Evolutionary conservation across 2,797 vertebrate species (phyloP).

Genomic region (Coregonus ussuriensis): DNA sequence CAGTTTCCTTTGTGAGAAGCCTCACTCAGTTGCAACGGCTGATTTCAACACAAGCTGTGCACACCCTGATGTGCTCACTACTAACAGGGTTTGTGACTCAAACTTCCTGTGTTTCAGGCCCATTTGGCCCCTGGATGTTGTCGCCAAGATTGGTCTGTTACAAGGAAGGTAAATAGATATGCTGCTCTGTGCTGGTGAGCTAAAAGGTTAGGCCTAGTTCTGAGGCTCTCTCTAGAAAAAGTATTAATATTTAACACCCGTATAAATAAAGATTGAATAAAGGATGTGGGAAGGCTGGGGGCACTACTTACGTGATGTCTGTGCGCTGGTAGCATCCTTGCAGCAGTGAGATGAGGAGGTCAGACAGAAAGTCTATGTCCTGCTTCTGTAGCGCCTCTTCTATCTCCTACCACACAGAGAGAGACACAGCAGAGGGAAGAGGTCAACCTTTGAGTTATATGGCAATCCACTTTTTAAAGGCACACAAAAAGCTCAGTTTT

Average conservation of each 20-base stretch:
- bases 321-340: slow-evolving; percentile 97
- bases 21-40: not conserved
- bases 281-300: no score
- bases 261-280: not conserved
- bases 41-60: slow-evolving; percentile 2
- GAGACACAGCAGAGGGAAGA: slow-evolving; percentile 1
- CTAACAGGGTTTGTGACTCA: not conserved
- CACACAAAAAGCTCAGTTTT: slow-evolving; percentile 18
- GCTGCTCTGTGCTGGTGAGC: not conserved
- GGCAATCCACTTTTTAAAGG: slow-evolving; percentile 11
- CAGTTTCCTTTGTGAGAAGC: slow-evolving; percentile 4
- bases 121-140: not conserved
- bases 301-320: slow-evolving; percentile 92
- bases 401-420: slow-evolving; percentile 81
- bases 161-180: not conserved
- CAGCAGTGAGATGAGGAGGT: slow-evolving; percentile 91
- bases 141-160: not conserved
- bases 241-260: no score
- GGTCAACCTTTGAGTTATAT: slow-evolving; percentile 34
- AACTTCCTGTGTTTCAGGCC: not conserved
- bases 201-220: not conserved
- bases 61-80: not conserved
- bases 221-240: not conserved
- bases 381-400: slow-evolving; percentile 92
- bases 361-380: slow-evolving; percentile 90